These are phyloP conservation scores for Leptopilina clavipes DNA, from an alignment of 1,140 invertebrate species.

Conservation along the genomic window DNA sequence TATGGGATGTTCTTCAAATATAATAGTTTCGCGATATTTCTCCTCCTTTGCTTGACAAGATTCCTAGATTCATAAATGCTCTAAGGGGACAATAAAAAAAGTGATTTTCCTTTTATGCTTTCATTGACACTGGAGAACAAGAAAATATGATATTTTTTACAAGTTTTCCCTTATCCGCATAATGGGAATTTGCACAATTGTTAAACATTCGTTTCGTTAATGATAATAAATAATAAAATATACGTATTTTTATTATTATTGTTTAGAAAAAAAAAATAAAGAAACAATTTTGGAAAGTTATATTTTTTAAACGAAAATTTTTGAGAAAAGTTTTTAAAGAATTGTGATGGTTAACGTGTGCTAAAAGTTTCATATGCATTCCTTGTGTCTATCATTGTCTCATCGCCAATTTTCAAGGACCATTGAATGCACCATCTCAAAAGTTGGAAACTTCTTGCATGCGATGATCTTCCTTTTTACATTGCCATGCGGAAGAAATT, in stretches of 20 bases:
- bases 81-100: conserved; percentile 20
- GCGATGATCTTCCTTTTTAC: background rate
- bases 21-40: conserved; percentile 45
- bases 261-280: no score
- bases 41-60: conserved; percentile 8
- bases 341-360: conserved; percentile 7
- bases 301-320: background rate
- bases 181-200: background rate
- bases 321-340: conserved; percentile 30
- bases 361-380: conserved; percentile 11
- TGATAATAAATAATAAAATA: no score
- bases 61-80: conserved; percentile 18
- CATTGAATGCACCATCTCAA: conserved; percentile 21
- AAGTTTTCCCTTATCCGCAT: background rate
- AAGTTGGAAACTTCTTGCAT: conserved; percentile 18
- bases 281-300: no score
- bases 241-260: no score
- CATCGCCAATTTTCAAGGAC: conserved; percentile 25
- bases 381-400: conserved; percentile 23
- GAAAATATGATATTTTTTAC: background rate
- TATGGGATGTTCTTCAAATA: conserved; percentile 40
- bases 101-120: conserved; percentile 23
- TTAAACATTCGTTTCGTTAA: background rate
- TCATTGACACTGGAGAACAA: background rate
- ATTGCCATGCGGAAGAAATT: conserved; percentile 4